A percentile compares a stretch with the other conserved stretches of the same genome.
Evolutionary conservation across 2,113 vertebrate species (phyloP).

Genomic region (Dolichallabes microphthalmus): DNA sequence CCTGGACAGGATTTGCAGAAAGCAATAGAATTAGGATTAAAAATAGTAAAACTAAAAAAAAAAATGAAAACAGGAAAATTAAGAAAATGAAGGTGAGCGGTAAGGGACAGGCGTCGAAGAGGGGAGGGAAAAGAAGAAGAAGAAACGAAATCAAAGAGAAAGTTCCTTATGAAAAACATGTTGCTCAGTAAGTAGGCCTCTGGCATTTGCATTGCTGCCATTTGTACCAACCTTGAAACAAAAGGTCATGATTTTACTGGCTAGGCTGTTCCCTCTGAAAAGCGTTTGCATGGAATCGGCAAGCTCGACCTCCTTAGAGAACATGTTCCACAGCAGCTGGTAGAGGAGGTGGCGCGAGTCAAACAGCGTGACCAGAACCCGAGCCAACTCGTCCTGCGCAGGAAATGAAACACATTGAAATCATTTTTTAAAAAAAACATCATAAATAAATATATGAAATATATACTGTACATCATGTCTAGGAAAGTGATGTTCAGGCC

Average conservation of each 20-base stretch:
- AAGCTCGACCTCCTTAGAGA: constrained; percentile 96
- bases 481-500: too few relatives aligned
- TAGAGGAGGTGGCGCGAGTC: constrained; percentile 97
- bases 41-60: not conserved
- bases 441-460: too few relatives aligned
- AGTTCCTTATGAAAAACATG: not conserved
- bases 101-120: too few relatives aligned
- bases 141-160: not conserved
- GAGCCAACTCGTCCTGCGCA: constrained; percentile 89
- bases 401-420: not conserved
- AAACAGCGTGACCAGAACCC: constrained; percentile 93
- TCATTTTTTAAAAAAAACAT: not conserved
- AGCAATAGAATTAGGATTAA: not conserved
- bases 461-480: too few relatives aligned
- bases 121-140: not conserved
- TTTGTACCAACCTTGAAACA: constrained; percentile 83
- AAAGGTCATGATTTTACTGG: constrained; percentile 99
- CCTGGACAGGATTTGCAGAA: constrained; percentile 66
- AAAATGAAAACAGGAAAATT: not conserved
- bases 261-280: constrained; percentile 93
- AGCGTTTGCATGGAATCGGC: constrained; percentile 98
- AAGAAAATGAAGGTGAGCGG: too few relatives aligned
- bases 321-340: constrained; percentile 99
- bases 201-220: constrained; percentile 4
- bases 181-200: not conserved